Base-by-base conservation (phyloP, 2,113 vertebrate genomes). In the Murina feae region DNA sequence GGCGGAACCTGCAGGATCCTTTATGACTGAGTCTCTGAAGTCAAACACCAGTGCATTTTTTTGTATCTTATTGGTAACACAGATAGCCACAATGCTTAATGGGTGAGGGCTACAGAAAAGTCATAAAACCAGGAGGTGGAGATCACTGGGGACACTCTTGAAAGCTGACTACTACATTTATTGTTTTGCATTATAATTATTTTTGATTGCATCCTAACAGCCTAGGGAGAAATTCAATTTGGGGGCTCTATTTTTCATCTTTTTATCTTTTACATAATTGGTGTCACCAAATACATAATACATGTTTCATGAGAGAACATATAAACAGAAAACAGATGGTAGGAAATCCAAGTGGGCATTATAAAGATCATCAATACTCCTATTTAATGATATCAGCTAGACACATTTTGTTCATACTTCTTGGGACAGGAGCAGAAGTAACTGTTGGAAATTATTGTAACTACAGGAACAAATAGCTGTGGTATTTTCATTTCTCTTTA, bases 401-500 rank as follows among this genome's bases (percentile, higher is more conserved):
- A 60, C 28, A 80, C 55, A 16, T 18, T 42, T 91, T 75, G 49
- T 60, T 79, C 37, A 69, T 42, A 51, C 7, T 42, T 37, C 47
- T 75, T 80, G 16, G 69, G 79, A 82, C 6, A 89, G 71, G 4
- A 95, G 20, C 42, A 74, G 42, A 49, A 72, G 11, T 51, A 14
- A 0, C 74, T 84, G 5, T 91, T 74, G 55, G 47, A 83, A 95
- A 90, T 32, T 60, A 78, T 63, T 69, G 4, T 78, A 78, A 85
- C 20, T 82, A 16, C 20, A 78, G 88, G 81, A 93, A 25, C 28
- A 74, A 74, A 44, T 49, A 96, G 37, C 35, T 91, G 90, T 58
- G 42, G 18, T 89, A 75, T 96, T 78, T 96, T 78, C 90, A 89
- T 95, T 94, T 91, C 25, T 74, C 4, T 44, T 94, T 95, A 65